phyloP scores from a whole-genome alignment of 2,797 vertebrate genomes.

The Sebastes cheni region DNA sequence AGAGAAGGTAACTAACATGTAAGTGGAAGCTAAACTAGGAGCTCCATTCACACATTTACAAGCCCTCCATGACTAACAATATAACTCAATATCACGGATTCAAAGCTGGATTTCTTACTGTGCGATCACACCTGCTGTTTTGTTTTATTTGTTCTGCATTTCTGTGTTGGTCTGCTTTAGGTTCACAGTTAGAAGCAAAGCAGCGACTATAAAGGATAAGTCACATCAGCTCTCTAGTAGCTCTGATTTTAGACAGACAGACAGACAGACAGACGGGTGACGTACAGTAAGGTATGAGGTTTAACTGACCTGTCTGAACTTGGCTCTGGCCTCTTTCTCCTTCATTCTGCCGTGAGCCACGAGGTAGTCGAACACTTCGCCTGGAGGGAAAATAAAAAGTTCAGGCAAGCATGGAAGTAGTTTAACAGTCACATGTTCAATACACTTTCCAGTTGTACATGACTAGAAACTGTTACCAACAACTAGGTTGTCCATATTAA shows the following conservation, averaged over 20 bases:
- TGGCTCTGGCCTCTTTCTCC: constrained; percentile 94
- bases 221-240: neutral
- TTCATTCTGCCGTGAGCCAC: constrained; percentile 93
- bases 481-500: neutral
- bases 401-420: neutral
- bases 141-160: neutral
- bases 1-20: neutral
- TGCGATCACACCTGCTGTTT: neutral
- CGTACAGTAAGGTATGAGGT: neutral
- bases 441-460: neutral
- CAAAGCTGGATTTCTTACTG: neutral
- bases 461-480: neutral
- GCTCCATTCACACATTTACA: neutral
- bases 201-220: neutral
- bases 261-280: neutral
- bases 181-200: neutral
- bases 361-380: constrained; percentile 96
- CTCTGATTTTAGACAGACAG: neutral
- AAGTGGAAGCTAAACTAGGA: neutral
- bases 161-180: neutral
- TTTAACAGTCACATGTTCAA: neutral
- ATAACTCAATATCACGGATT: neutral
- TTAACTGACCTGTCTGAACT: constrained; percentile 90
- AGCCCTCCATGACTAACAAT: neutral
- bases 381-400: constrained; percentile 61